phyloP scores from a whole-genome alignment of 2,797 vertebrate species.

The Sebastes variabilis region DNA sequence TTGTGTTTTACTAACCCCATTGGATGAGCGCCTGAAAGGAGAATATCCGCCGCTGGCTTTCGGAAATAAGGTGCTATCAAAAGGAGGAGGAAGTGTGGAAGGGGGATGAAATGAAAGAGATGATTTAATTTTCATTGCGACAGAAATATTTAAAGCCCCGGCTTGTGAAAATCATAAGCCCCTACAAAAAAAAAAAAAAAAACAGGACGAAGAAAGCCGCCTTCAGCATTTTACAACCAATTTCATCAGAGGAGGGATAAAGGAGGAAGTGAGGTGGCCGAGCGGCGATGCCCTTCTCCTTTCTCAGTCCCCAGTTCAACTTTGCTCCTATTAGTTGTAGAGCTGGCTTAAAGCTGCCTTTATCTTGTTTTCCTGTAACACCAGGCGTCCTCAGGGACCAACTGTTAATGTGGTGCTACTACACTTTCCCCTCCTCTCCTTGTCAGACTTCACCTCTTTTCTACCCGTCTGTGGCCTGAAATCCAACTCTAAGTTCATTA shows the following conservation, averaged over 20 bases:
- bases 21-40: conserved; percentile 25
- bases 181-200: not conserved
- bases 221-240: conserved; percentile 58
- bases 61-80: conserved; percentile 49
- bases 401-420: not conserved
- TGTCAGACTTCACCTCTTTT: conserved; percentile 1
- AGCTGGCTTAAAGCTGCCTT: conserved; percentile 24
- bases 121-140: conserved; percentile 65
- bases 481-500: conserved; percentile 30
- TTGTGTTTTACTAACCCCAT: conserved; percentile 42
- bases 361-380: conserved; percentile 25
- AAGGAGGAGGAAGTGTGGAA: conserved; percentile 18
- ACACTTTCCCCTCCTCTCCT: not conserved
- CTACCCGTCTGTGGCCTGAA: not conserved
- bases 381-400: not conserved
- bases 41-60: conserved; percentile 42
- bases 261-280: conserved; percentile 29
- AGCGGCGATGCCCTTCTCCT: conserved; percentile 7
- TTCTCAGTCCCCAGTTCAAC: conserved; percentile 27
- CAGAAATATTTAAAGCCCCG: conserved; percentile 61
- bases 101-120: conserved; percentile 40
- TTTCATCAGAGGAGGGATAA: conserved; percentile 63
- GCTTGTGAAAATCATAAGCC: conserved; percentile 48
- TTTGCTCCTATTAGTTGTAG: conserved; percentile 18
- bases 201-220: conserved; percentile 19